Evolutionary conservation across 2,113 vertebrate species (phyloP).

Genomic region (Orientallactaga bullata): DNA sequence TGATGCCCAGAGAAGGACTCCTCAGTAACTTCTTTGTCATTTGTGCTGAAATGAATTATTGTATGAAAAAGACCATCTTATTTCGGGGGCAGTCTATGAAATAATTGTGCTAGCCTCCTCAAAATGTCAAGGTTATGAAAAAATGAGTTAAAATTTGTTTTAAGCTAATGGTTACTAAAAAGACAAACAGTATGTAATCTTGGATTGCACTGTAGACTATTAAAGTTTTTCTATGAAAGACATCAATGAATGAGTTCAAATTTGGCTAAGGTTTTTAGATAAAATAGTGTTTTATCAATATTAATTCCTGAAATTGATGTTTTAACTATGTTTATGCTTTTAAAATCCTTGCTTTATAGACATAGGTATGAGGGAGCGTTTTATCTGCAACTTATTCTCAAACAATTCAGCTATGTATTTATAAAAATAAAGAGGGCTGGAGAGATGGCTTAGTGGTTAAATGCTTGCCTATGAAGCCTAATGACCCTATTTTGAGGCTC

Average conservation of each 20-base stretch:
- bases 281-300: background rate
- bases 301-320: slow-evolving; percentile 19
- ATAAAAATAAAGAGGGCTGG: too few species aligned
- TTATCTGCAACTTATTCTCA: background rate
- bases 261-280: background rate
- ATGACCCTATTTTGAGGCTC: too few species aligned
- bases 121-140: background rate
- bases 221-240: background rate
- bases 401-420: background rate
- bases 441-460: too few species aligned
- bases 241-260: background rate
- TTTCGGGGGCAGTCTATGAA: background rate
- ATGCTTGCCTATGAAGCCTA: too few species aligned
- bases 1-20: background rate
- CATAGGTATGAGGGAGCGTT: background rate
- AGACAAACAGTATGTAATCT: background rate
- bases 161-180: background rate
- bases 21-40: background rate
- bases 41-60: background rate
- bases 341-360: background rate
- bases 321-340: background rate
- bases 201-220: background rate
- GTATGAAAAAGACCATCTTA: background rate
- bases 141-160: background rate
- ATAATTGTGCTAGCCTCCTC: background rate